Evolutionary conservation across 2,113 vertebrate species (phyloP).

Genomic region (Centrocercus urophasianus): DNA sequence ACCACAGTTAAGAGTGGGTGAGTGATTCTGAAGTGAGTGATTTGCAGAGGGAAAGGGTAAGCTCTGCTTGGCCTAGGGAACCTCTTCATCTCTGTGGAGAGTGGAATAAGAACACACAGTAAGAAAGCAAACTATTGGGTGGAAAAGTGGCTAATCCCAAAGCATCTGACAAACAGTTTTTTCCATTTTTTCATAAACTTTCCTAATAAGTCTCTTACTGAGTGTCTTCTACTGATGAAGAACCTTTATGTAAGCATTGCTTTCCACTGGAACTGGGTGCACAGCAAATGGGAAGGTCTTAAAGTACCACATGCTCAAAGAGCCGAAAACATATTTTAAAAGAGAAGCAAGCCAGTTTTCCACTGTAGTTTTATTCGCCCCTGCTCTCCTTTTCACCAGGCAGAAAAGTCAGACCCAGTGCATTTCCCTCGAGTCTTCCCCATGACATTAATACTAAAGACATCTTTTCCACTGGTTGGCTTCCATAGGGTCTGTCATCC

Average conservation of each 20-base stretch:
- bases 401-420: slow-evolving; percentile 1
- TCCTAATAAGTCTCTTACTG: slow-evolving; percentile 16
- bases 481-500: slow-evolving; percentile 1
- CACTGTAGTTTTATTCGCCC: not conserved
- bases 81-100: not conserved
- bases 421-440: not conserved
- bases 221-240: slow-evolving; percentile 43
- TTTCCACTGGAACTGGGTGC: not conserved
- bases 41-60: slow-evolving; percentile 9
- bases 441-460: slow-evolving; percentile 48
- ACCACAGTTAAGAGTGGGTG: not conserved
- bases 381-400: not conserved
- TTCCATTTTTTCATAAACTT: not conserved
- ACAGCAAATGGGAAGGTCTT: slow-evolving; percentile 40
- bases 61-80: not conserved
- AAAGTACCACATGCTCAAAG: slow-evolving; percentile 1
- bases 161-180: not conserved
- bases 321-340: slow-evolving; percentile 14
- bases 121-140: not conserved
- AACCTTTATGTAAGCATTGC: slow-evolving; percentile 33
- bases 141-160: not conserved
- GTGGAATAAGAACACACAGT: fast-evolving
- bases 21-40: not conserved
- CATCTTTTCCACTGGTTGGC: slow-evolving; percentile 10
- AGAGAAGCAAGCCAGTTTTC: not conserved